phyloP scores from a whole-genome alignment of 1,140 invertebrate species.

The Drosophila hydei region DNA sequence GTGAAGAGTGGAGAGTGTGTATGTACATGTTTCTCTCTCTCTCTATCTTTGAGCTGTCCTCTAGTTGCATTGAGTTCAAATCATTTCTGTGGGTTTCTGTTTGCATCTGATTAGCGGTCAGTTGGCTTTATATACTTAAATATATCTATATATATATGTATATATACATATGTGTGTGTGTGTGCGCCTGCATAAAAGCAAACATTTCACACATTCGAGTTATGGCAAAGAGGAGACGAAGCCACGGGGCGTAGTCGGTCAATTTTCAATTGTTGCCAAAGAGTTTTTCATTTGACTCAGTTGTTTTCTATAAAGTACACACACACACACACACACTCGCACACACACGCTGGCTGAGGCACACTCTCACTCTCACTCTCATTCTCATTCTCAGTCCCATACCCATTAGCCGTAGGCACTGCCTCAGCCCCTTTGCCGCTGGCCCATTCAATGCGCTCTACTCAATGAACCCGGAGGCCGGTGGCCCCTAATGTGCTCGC shows the following conservation, averaged over 20 bases:
- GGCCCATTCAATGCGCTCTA: slow-evolving; percentile 12
- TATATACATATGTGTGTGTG: not conserved
- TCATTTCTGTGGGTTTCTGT: not conserved
- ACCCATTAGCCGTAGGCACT: not conserved
- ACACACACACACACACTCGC: slow-evolving; percentile 7
- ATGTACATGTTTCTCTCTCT: not conserved
- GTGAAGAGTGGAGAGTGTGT: no score
- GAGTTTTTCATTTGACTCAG: slow-evolving; percentile 49
- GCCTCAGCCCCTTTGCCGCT: not conserved
- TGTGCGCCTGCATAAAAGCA: slow-evolving; percentile 29
- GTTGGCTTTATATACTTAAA: not conserved
- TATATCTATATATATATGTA: not conserved
- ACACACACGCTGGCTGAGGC: not conserved
- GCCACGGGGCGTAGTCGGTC: slow-evolving; percentile 25
- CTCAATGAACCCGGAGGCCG: slow-evolving; percentile 29
- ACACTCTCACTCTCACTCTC: slow-evolving; percentile 17
- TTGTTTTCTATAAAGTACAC: slow-evolving; percentile 18
- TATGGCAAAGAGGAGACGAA: not conserved
- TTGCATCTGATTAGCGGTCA: slow-evolving; percentile 12
- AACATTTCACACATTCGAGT: slow-evolving; percentile 33
- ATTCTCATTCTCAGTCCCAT: slow-evolving; percentile 17
- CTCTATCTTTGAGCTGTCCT: not conserved
- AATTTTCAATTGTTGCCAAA: slow-evolving; percentile 62
- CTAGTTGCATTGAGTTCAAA: not conserved
- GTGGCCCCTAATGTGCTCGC: slow-evolving; percentile 37